A percentile compares a stretch with the other conserved stretches of the same genome.
Conservation (phyloP, 2,113 vertebrate genomes). For the Lathamus discolor region DNA sequence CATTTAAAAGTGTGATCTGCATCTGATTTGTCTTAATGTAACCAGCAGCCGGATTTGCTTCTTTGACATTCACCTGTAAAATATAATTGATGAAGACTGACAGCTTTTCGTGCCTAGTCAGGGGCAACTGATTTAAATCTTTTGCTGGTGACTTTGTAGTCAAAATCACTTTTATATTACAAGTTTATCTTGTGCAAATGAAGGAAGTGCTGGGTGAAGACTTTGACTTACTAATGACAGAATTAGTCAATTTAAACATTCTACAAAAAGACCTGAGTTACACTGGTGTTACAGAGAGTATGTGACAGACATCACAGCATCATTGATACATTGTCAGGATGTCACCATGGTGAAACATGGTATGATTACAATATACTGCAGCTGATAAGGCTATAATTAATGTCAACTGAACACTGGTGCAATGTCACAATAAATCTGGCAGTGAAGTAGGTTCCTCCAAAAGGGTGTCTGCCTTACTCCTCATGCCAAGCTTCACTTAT, state of each 20-base stretch:
- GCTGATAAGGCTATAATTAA: constrained; percentile 50
- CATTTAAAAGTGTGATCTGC: not conserved
- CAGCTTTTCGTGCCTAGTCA: not conserved
- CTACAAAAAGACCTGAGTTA: not conserved
- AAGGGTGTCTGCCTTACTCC: not conserved
- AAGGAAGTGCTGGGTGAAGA: not conserved
- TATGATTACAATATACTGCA: not conserved
- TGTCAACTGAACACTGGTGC: not conserved
- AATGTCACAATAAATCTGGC: constrained; percentile 49
- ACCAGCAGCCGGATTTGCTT: not conserved
- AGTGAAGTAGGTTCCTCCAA: not conserved
- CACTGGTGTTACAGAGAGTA: not conserved
- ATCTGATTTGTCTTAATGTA: not conserved
- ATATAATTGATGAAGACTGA: not conserved
- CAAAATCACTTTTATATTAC: not conserved
- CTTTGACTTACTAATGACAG: not conserved
- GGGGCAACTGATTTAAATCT: not conserved
- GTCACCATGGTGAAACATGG: not conserved
- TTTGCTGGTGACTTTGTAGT: not conserved
- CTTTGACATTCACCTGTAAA: constrained; percentile 3
- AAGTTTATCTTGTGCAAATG: not conserved
- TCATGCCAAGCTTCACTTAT: constrained; percentile 32
- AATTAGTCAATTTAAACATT: not conserved
- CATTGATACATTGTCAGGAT: not conserved
- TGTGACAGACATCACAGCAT: not conserved